These are phyloP conservation scores for Tetramorium bicarinatum DNA, from an alignment of 2,888 invertebrate genomes.

Conservation along the genomic window DNA sequence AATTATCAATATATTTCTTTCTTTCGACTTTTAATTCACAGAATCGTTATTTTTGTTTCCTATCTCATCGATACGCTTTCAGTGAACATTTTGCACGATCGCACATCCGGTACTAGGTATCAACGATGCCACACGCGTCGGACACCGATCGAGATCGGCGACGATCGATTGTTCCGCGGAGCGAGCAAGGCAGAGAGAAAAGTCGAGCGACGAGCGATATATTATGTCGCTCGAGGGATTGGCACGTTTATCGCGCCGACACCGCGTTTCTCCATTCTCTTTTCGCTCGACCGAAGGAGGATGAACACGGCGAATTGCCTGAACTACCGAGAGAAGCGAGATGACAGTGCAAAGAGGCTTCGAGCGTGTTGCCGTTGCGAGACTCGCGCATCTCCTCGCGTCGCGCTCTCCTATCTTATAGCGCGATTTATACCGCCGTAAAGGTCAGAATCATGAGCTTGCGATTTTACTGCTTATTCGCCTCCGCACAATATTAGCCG, in stretches of 20 bases:
- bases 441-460: slow-evolving; percentile 54
- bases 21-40: background rate
- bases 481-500: slow-evolving; percentile 22
- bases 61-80: background rate
- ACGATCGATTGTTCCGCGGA: slow-evolving; percentile 39
- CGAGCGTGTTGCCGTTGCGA: slow-evolving; percentile 15
- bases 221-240: slow-evolving; percentile 51
- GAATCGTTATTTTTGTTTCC: background rate
- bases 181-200: slow-evolving; percentile 18
- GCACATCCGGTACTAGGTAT: slow-evolving; percentile 5
- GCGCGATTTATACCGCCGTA: slow-evolving; percentile 40
- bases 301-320: slow-evolving; percentile 53
- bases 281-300: slow-evolving; percentile 32
- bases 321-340: slow-evolving; percentile 45
- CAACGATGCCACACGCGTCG: slow-evolving; percentile 34
- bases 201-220: slow-evolving; percentile 25
- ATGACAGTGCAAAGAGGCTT: slow-evolving; percentile 29
- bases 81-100: background rate
- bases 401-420: slow-evolving; percentile 28
- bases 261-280: slow-evolving; percentile 54
- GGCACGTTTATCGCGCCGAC: slow-evolving; percentile 53
- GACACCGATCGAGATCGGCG: slow-evolving; percentile 48
- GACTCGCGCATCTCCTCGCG: background rate
- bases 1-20: background rate
- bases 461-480: slow-evolving; percentile 34